phyloP scores from a whole-genome alignment of 2,797 vertebrate species.

The Vireo griseus region DNA sequence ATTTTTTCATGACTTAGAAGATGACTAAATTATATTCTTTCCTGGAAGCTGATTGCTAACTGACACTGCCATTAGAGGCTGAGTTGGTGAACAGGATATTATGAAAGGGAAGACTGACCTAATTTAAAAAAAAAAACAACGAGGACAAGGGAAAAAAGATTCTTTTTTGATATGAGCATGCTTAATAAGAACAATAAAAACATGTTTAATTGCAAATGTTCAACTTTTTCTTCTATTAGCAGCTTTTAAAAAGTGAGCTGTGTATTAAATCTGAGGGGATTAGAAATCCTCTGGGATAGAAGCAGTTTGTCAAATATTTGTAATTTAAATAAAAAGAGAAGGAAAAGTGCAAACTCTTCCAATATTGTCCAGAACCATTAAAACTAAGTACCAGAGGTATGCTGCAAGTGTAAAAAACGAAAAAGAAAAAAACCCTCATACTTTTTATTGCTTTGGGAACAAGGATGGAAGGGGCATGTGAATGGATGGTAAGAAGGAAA shows the following conservation, averaged over 20 bases:
- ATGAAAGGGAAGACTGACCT: background rate
- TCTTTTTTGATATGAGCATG: background rate
- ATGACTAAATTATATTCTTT: background rate
- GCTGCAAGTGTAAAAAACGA: background rate
- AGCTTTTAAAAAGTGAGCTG: background rate
- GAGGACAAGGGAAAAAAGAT: background rate
- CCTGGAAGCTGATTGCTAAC: background rate
- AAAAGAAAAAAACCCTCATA: background rate
- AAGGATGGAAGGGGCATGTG: background rate
- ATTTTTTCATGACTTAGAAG: background rate
- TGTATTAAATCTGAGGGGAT: background rate
- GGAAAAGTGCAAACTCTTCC: background rate
- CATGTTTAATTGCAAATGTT: background rate
- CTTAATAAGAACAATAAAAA: background rate
- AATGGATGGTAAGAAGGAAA: background rate
- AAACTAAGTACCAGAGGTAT: background rate
- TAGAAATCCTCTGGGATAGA: background rate
- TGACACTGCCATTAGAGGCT: background rate
- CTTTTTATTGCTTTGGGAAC: background rate
- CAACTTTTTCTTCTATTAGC: background rate
- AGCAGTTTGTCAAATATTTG: slow-evolving; percentile 31
- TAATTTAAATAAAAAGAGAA: slow-evolving; percentile 3
- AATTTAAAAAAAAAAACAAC: background rate
- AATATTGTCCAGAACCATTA: background rate
- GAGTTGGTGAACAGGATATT: background rate